phyloP scores from a whole-genome alignment of 2,113 vertebrate species.

The Oryzias curvinotus region DNA sequence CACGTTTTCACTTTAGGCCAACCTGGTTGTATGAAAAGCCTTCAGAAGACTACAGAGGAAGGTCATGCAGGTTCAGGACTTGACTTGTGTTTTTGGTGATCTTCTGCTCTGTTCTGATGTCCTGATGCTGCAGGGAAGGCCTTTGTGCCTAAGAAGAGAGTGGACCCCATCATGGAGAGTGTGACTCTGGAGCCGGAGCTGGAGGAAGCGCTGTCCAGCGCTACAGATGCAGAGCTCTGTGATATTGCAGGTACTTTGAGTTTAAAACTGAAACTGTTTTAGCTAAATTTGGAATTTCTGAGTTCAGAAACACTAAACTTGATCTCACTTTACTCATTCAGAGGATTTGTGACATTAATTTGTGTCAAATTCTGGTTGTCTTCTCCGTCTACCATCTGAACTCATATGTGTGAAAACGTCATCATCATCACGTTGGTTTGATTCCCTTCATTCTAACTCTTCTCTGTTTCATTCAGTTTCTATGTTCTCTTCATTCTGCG shows the following conservation, averaged over 20 bases:
- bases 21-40: no score
- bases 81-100: no score
- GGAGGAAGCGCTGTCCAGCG: conserved; percentile 93
- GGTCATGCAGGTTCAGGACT: no score
- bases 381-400: neutral
- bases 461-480: conserved; percentile 45
- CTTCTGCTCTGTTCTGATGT: neutral
- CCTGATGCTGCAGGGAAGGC: conserved; percentile 83
- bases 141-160: conserved; percentile 89
- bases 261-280: neutral
- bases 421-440: conserved; percentile 1
- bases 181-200: conserved; percentile 95
- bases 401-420: conserved; percentile 16
- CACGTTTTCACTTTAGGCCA: no score
- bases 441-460: conserved; percentile 39
- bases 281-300: no score
- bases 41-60: no score
- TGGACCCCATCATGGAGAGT: conserved; percentile 90
- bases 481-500: conserved; percentile 41
- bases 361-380: neutral
- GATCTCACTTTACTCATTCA: neutral
- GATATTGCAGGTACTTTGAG: conserved; percentile 90
- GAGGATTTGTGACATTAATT: neutral
- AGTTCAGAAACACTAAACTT: neutral
- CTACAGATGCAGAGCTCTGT: conserved; percentile 94